phyloP scores from a whole-genome alignment of 2,888 invertebrate genomes.

The Physocephala rufipes region DNA sequence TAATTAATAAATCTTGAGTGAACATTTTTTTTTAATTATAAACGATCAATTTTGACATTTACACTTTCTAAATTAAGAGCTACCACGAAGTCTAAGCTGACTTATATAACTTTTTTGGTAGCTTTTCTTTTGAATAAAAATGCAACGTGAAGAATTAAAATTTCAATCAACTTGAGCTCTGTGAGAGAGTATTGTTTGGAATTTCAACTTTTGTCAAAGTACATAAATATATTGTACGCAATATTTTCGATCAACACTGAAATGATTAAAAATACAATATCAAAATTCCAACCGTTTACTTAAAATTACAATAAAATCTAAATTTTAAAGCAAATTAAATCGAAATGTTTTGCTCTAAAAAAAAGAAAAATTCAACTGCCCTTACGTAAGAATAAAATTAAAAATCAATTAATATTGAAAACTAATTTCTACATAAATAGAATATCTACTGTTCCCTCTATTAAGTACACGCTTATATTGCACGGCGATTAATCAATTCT shows the following conservation, averaged over 20 bases:
- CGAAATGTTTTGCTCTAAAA: not conserved
- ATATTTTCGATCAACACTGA: constrained; percentile 3
- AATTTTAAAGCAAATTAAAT: not conserved
- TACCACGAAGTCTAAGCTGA: too few species aligned
- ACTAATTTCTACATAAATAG: too few species aligned
- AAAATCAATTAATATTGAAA: too few species aligned
- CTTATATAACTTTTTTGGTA: not conserved
- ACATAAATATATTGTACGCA: not conserved
- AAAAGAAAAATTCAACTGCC: not conserved
- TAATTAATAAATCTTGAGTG: not conserved
- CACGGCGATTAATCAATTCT: constrained; percentile 1
- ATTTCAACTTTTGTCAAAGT: not conserved
- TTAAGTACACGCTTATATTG: constrained; percentile 34
- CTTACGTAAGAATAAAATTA: too few species aligned
- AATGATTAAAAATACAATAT: not conserved
- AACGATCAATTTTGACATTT: not conserved
- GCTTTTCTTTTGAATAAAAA: not conserved
- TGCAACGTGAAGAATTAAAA: not conserved
- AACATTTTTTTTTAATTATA: not conserved
- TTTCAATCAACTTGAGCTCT: not conserved
- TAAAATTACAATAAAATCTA: constrained; percentile 20
- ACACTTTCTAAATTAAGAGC: too few species aligned
- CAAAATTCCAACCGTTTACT: not conserved
- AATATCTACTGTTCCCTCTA: too few species aligned
- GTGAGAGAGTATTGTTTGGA: not conserved